Evolutionary conservation across 2,888 invertebrate genomes (phyloP), one percentile per base, ranked within the genome.

Genomic region (Ochropleura plecta): DNA sequence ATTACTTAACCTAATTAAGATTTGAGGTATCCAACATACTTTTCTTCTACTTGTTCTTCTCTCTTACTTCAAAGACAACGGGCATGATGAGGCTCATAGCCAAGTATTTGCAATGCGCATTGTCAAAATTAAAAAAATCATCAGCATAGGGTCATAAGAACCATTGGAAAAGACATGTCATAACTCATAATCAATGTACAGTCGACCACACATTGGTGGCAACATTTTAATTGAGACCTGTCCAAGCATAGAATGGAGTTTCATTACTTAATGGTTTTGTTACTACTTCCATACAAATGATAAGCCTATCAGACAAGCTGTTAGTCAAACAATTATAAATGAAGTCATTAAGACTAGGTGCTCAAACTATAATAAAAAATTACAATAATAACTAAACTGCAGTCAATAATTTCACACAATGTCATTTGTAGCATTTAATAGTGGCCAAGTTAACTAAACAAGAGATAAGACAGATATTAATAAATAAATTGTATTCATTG

Each of bases 391-490:
- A 67, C 6, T 44, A 66, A 8, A 5, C 4, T 0, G 5, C 57
- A 49, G 83, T 73, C 55, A 70, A 55, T 79, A n/a, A 69, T 59
- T 70, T 67, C 67, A 60, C 9, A 55, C 20, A 76, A 46, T 57
- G 55, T 57, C 68, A 67, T 70, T 79, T 71, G 62, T 53, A 63
- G 51, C 44, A 30, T 74, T 76, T 69, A 80, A 66, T 49, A 73
- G 55, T 59, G 12, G 49, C 44, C 48, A 64, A 73, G 76, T 62
- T 80, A 84, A 85, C 83, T 81, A 74, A 68, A 14, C 30, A 3
- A 14, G 16, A 70, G 82, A 85, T 82, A 82, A 86, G 60, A 73
- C 20, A 42, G 66, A 62, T 72, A 68, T 73, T 65, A 70, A 82
- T 73, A 69, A 71, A 70, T 76, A 70, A 73, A 78, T 57, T 78